These are phyloP conservation scores for Apus apus DNA, from an alignment of 2,113 vertebrate genomes.

Conservation along the genomic window DNA sequence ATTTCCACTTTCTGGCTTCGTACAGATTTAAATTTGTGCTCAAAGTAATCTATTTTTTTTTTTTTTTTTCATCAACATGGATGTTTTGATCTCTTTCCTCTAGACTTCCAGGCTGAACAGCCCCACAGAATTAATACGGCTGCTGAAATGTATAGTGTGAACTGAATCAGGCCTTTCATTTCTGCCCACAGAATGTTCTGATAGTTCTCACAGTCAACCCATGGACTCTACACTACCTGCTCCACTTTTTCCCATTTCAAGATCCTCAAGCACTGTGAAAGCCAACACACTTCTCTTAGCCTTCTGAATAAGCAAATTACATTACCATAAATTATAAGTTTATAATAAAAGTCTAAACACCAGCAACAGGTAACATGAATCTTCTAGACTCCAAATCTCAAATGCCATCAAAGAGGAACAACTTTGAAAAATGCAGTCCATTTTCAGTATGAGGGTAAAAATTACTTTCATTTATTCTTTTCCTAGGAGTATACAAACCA, in stretches of 20 bases:
- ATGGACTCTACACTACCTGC: background rate
- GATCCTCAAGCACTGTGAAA: background rate
- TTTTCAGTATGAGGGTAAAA: background rate
- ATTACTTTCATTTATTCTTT: background rate
- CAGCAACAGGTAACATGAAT: background rate
- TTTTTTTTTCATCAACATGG: background rate
- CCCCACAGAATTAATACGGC: background rate
- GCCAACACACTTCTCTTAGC: background rate
- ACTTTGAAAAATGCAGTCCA: background rate
- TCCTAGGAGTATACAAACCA: background rate
- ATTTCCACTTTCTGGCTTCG: background rate
- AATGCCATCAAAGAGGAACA: background rate
- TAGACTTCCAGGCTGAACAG: background rate
- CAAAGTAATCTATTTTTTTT: background rate
- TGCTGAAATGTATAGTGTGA: conserved; percentile 6
- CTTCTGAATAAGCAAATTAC: background rate
- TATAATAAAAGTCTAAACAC: background rate
- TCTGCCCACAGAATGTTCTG: background rate
- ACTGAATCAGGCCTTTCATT: background rate
- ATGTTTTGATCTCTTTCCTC: conserved; percentile 1
- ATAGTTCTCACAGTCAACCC: background rate
- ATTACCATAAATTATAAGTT: background rate
- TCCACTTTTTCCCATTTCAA: background rate
- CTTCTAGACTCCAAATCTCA: background rate
- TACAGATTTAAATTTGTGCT: conserved; percentile 25